Conservation (phyloP, 2,797 vertebrate species). For the Tamandua tetradactyla region DNA sequence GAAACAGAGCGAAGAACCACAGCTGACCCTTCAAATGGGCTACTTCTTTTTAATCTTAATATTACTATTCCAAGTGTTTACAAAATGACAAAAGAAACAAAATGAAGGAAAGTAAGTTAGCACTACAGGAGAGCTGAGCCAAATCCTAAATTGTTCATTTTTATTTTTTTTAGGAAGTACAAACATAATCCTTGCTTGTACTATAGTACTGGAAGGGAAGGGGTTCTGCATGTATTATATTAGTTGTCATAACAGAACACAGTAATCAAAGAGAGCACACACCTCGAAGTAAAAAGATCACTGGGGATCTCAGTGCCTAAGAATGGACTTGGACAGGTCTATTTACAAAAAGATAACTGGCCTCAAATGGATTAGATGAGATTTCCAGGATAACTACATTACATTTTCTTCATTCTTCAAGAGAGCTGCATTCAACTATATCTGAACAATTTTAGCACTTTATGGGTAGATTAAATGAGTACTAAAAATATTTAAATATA, state of each 20-base stretch:
- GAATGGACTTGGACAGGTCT: neutral
- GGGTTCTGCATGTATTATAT: neutral
- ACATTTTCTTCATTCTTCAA: neutral
- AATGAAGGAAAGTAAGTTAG: conserved; percentile 13
- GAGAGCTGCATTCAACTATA: neutral
- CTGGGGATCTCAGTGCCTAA: neutral
- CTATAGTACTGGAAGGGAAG: neutral
- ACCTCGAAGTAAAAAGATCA: conserved; percentile 26
- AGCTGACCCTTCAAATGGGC: conserved; percentile 54
- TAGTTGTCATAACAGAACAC: neutral
- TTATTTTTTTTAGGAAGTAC: neutral
- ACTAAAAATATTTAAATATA: conserved; percentile 7
- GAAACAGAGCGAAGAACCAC: conserved; percentile 76
- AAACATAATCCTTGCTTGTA: neutral
- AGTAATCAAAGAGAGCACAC: neutral
- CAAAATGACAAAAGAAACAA: neutral
- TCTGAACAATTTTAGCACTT: conserved; percentile 33
- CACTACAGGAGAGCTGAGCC: neutral
- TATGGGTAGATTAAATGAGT: conserved; percentile 27
- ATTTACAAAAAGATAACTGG: neutral
- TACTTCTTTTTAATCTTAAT: conserved; percentile 5
- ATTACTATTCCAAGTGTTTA: conserved; percentile 38
- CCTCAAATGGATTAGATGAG: neutral
- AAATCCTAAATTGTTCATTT: neutral
- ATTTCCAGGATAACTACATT: neutral